Percentiles rank a stretch among this genome's conserved stretches.
These are phyloP conservation scores for Aphelenchoides fujianensis DNA, from an alignment of 1,140 invertebrate species.

Conservation along the genomic window DNA sequence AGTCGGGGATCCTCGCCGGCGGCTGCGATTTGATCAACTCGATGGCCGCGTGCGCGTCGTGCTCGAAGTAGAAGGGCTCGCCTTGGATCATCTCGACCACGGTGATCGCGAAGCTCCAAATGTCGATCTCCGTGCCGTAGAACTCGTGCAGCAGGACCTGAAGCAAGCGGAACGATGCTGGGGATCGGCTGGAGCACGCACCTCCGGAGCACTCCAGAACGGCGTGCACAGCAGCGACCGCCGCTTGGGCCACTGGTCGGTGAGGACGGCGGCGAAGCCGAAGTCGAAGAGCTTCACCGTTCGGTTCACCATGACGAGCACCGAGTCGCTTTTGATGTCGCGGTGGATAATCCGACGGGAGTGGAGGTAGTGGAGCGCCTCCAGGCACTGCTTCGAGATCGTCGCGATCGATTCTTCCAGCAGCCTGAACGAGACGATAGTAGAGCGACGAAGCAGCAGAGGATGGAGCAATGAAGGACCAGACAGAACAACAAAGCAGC, in stretches of 20 bases:
- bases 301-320: constrained; percentile 24
- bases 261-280: constrained; percentile 96
- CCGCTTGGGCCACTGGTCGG: constrained; percentile 84
- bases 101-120: constrained; percentile 73
- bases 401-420: constrained; percentile 97
- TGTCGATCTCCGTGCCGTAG: constrained; percentile 41
- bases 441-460: background rate
- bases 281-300: constrained; percentile 89
- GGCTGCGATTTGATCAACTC: constrained; percentile 70
- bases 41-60: constrained; percentile 90
- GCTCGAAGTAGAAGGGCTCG: constrained; percentile 97
- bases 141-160: constrained; percentile 21
- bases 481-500: constrained; percentile 25
- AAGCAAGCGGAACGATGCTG: constrained; percentile 7
- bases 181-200: constrained; percentile 67
- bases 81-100: constrained; percentile 91
- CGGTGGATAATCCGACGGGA: constrained; percentile 87
- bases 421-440: constrained; percentile 70
- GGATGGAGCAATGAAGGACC: background rate
- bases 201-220: constrained; percentile 84
- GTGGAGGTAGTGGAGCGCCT: constrained; percentile 91
- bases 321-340: constrained; percentile 39
- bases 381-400: constrained; percentile 87
- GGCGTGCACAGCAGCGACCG: constrained; percentile 96
- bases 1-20: constrained; percentile 59